Percentiles rank a stretch among this genome's conserved stretches.
These are phyloP conservation scores for Subanguina moxae DNA, from an alignment of 1,140 invertebrate species.

Conservation along the genomic window DNA sequence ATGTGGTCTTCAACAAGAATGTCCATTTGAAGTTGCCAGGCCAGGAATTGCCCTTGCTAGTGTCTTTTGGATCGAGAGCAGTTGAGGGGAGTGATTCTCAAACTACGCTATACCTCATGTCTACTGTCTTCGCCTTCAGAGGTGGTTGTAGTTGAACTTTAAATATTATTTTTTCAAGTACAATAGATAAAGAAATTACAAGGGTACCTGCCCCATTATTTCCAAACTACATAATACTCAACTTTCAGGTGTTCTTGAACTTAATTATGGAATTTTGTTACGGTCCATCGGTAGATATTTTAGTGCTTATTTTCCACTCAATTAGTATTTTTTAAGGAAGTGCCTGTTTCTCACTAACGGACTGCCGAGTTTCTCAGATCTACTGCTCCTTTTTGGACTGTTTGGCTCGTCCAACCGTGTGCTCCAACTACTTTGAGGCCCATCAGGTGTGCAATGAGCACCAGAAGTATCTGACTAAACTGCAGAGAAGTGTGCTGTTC, in stretches of 20 bases:
- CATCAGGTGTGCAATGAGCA: constrained; percentile 24
- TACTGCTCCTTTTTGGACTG: constrained; percentile 36
- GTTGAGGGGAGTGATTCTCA: constrained; percentile 5
- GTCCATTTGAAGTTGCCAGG: not conserved
- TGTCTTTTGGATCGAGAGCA: not conserved
- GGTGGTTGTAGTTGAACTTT: not conserved
- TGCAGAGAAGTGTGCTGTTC: constrained; percentile 39
- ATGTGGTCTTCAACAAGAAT: not conserved
- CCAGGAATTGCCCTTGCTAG: not conserved
- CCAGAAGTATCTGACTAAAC: constrained; percentile 11
- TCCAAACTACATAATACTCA: constrained; percentile 39
- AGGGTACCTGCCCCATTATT: too few relatives aligned
- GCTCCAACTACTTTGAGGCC: constrained; percentile 21
- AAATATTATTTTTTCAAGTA: too few relatives aligned
- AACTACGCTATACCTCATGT: constrained; percentile 11
- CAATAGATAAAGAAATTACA: too few relatives aligned
- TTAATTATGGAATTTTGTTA: constrained; percentile 20
- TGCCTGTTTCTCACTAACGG: constrained; percentile 32
- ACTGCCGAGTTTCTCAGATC: constrained; percentile 24
- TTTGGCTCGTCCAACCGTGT: constrained; percentile 10
- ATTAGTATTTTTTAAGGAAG: constrained; percentile 35
- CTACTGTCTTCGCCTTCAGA: constrained; percentile 11
- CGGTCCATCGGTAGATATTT: not conserved
- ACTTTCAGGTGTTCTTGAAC: constrained; percentile 29
- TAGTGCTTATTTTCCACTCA: constrained; percentile 4